Evolutionary conservation across 2,797 vertebrate species (phyloP).

Genomic region (Crax fasciolata): DNA sequence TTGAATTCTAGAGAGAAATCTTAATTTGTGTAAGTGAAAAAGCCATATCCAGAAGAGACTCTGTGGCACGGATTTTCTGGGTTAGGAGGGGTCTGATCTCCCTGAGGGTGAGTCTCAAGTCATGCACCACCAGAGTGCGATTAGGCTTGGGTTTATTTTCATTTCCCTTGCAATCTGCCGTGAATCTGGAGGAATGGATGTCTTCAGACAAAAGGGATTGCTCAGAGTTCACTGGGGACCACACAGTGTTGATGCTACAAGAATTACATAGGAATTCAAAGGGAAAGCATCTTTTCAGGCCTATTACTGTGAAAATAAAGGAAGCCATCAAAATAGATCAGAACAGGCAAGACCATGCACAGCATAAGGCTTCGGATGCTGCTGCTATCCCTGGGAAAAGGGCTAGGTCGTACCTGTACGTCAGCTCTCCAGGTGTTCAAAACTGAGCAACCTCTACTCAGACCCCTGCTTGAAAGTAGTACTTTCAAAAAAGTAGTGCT

Average conservation of each 20-base stretch:
- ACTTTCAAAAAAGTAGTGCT: accelerated
- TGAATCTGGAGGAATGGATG: neutral
- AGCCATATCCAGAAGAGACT: accelerated
- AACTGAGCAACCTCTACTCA: neutral
- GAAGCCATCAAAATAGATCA: neutral
- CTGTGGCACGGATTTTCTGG: neutral
- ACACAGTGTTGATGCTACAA: accelerated
- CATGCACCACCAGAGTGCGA: neutral
- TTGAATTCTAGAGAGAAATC: neutral
- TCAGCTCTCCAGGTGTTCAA: neutral
- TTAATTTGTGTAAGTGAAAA: neutral
- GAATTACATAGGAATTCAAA: neutral
- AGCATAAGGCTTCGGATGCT: neutral
- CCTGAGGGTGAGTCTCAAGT: neutral
- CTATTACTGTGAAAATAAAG: neutral
- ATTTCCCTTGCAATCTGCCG: accelerated
- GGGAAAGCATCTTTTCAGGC: neutral
- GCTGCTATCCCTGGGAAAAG: neutral
- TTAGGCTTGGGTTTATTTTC: neutral
- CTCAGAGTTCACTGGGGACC: neutral
- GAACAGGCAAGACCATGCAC: neutral
- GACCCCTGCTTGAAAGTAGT: accelerated
- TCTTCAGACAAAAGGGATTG: neutral
- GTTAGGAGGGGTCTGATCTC: neutral
- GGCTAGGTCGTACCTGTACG: accelerated